Conservation (phyloP, 2,113 vertebrate species). For the Panthera leo region DNA sequence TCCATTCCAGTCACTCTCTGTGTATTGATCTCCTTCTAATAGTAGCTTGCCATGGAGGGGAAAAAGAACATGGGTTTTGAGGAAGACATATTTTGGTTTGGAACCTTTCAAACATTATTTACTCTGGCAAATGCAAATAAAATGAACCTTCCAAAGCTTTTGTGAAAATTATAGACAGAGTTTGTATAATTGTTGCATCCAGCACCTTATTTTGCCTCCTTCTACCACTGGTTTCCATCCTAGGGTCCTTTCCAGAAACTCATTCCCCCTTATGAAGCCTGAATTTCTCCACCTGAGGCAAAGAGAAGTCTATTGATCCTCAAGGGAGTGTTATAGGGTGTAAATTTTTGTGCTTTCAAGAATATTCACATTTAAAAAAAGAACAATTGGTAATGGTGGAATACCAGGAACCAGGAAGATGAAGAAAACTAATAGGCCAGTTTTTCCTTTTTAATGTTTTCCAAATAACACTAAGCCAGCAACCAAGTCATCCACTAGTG, state of each 20-base stretch:
- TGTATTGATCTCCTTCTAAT: background rate
- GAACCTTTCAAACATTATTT: background rate
- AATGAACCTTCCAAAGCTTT: background rate
- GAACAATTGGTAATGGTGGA: background rate
- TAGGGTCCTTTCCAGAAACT: background rate
- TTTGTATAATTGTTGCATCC: background rate
- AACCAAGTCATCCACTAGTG: background rate
- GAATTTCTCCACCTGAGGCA: background rate
- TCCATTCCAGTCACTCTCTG: background rate
- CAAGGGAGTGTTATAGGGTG: background rate
- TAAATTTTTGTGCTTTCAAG: background rate
- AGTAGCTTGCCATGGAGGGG: background rate
- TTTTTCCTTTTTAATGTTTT: background rate
- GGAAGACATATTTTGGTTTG: background rate
- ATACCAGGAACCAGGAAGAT: background rate
- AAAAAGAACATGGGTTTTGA: background rate
- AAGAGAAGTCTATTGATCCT: background rate
- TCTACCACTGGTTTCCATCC: background rate
- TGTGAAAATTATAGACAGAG: background rate
- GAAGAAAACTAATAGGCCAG: background rate
- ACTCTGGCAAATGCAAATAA: background rate
- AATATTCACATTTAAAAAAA: background rate
- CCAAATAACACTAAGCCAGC: background rate
- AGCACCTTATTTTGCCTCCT: background rate
- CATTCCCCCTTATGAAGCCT: background rate